Evolutionary conservation across 1,140 invertebrate species (phyloP).

Genomic region (Macrocentrus cingulum): DNA sequence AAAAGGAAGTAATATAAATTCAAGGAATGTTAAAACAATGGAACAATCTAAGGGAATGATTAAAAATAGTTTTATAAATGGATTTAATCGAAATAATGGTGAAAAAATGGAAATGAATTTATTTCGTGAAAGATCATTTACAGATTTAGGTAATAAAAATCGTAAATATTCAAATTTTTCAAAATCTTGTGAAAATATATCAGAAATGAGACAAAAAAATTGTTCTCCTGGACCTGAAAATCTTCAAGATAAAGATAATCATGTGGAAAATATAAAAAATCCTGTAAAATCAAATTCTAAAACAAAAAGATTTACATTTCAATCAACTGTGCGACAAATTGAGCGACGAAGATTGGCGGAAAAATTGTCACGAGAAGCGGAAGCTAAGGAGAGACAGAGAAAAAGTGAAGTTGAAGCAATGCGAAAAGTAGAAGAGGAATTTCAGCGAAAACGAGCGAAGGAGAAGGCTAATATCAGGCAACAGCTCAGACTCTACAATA

Average conservation of each 20-base stretch:
- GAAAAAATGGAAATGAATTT: no score
- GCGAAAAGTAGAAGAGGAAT: constrained; percentile 74
- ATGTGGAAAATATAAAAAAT: constrained; percentile 38
- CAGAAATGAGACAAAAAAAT: constrained; percentile 42
- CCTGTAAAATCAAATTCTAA: constrained; percentile 42
- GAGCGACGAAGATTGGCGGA: constrained; percentile 74
- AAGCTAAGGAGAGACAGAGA: constrained; percentile 74
- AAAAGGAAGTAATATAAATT: constrained; percentile 19
- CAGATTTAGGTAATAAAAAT: constrained; percentile 32
- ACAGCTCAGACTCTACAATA: constrained; percentile 69
- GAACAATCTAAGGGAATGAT: constrained; percentile 11
- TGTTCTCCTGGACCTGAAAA: constrained; percentile 38
- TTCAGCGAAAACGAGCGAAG: constrained; percentile 70
- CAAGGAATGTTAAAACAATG: constrained; percentile 32
- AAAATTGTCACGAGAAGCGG: constrained; percentile 72
- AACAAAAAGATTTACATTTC: constrained; percentile 75
- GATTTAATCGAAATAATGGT: constrained; percentile 6
- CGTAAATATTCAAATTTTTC: constrained; percentile 38
- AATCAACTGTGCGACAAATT: constrained; percentile 77
- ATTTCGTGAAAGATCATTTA: constrained; percentile 34
- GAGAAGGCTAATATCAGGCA: constrained; percentile 76
- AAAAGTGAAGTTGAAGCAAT: constrained; percentile 76
- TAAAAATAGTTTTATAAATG: constrained; percentile 21
- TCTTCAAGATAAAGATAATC: constrained; percentile 37
- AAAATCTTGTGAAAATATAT: constrained; percentile 57